Percentiles rank a stretch among this genome's conserved stretches.
Conservation (phyloP, 2,888 invertebrate species). For the Orthosia cruda region DNA sequence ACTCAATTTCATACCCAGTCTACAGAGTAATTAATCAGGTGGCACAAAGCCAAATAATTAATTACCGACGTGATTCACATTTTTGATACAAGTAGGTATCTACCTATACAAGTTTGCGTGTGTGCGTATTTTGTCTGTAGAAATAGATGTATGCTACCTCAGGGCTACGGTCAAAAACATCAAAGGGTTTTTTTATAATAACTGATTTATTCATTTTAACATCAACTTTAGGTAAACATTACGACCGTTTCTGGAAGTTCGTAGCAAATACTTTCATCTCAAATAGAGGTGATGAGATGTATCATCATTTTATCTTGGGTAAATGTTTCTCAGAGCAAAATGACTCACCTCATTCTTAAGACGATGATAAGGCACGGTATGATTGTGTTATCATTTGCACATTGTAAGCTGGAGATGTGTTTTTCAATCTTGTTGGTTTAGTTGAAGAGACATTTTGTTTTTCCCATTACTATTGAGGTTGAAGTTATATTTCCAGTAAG, state of each 20-base stretch:
- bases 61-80: conserved; percentile 27
- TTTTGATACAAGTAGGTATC: not conserved
- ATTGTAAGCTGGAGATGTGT: conserved; percentile 20
- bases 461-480: not conserved
- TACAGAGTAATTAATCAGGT: conserved; percentile 38
- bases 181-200: conserved; percentile 29
- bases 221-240: conserved; percentile 24
- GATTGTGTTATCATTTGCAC: conserved; percentile 47
- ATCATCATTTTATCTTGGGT: conserved; percentile 25
- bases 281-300: conserved; percentile 22
- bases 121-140: not conserved
- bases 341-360: conserved; percentile 45
- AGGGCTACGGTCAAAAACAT: not conserved
- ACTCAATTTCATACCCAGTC: conserved; percentile 39
- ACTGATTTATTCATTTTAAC: not conserved
- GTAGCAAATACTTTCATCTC: conserved; percentile 49
- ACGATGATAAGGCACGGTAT: conserved; percentile 41
- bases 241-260: conserved; percentile 29
- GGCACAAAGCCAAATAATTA: conserved; percentile 42
- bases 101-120: not conserved
- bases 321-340: conserved; percentile 31
- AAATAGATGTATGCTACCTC: conserved; percentile 13
- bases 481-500: not conserved
- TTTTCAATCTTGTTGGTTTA: conserved; percentile 7
- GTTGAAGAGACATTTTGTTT: not conserved